Percentiles rank a stretch among this genome's conserved stretches.
Evolutionary conservation across 2,113 vertebrate genomes (phyloP).

Genomic region (Caranx ignobilis): DNA sequence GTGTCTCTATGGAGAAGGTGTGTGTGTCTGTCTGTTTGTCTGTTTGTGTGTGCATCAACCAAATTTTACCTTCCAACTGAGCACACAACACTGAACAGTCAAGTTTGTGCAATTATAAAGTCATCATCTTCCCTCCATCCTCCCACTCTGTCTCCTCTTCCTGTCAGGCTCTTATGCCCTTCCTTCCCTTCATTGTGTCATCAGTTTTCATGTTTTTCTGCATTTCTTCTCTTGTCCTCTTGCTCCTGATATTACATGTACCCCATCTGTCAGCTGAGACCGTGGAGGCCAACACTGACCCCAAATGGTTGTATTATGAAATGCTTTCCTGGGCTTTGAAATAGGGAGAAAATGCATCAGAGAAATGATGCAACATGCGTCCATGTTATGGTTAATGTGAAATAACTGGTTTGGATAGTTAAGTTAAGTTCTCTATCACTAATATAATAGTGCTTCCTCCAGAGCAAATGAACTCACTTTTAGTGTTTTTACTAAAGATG

Average conservation of each 20-base stretch:
- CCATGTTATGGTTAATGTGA: conserved; percentile 31
- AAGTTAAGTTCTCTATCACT: not conserved
- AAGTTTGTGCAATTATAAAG: conserved; percentile 44
- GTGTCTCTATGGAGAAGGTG: conserved; percentile 71
- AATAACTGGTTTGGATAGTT: conserved; percentile 34
- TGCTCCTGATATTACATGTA: conserved; percentile 50
- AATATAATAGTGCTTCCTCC: not conserved
- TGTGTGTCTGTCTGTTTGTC: conserved; percentile 45
- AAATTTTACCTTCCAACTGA: conserved; percentile 35
- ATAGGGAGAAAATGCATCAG: conserved; percentile 48
- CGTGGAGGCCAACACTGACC: conserved; percentile 81
- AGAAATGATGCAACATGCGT: conserved; percentile 69
- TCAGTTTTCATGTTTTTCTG: conserved; percentile 63
- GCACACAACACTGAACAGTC: conserved; percentile 34
- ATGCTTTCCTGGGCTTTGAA: conserved; percentile 40
- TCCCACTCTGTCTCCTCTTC: conserved; percentile 40
- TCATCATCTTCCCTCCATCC: conserved; percentile 28
- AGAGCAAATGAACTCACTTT: conserved; percentile 12
- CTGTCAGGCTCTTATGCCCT: conserved; percentile 39
- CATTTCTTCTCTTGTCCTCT: conserved; percentile 42
- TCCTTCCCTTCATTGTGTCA: conserved; percentile 51
- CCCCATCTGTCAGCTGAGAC: conserved; percentile 52
- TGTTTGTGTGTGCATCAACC: not conserved
- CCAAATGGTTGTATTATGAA: conserved; percentile 76
- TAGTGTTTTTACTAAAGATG: not conserved